Conservation (phyloP, 1,140 invertebrate species). For the Drosophila santomea region DNA sequence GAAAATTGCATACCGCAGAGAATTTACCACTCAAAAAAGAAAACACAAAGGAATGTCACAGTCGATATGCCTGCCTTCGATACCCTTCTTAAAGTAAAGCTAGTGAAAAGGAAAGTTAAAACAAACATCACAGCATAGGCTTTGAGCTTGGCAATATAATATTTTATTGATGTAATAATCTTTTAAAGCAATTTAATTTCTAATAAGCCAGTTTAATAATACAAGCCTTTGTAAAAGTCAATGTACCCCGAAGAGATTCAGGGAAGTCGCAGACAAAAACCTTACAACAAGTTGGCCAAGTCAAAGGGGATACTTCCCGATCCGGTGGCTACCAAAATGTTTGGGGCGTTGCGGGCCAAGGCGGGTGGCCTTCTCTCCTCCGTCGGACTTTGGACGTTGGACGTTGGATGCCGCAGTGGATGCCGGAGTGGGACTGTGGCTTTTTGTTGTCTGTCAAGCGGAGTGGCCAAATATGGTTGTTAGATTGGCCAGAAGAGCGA, state of each 20-base stretch:
- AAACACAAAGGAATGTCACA: neutral
- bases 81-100: neutral
- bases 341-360: conserved; percentile 41
- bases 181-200: too few species aligned
- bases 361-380: conserved; percentile 19
- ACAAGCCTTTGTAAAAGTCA: neutral
- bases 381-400: conserved; percentile 21
- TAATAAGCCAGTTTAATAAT: too few species aligned
- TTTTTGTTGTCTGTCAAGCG: conserved; percentile 79
- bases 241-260: neutral
- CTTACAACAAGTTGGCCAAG: conserved; percentile 51
- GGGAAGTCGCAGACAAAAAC: conserved; percentile 22
- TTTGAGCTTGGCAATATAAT: too few species aligned
- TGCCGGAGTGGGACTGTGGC: conserved; percentile 14
- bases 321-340: conserved; percentile 53
- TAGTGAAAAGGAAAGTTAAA: too few species aligned
- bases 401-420: conserved; percentile 8
- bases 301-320: conserved; percentile 50
- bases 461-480: conserved; percentile 83
- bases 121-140: too few species aligned
- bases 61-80: neutral
- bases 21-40: conserved; percentile 48
- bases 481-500: conserved; percentile 60
- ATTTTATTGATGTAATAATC: too few species aligned
- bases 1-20: conserved; percentile 70